Evolutionary conservation across 2,113 vertebrate species (phyloP).

Genomic region (Corythoichthys intestinalis): DNA sequence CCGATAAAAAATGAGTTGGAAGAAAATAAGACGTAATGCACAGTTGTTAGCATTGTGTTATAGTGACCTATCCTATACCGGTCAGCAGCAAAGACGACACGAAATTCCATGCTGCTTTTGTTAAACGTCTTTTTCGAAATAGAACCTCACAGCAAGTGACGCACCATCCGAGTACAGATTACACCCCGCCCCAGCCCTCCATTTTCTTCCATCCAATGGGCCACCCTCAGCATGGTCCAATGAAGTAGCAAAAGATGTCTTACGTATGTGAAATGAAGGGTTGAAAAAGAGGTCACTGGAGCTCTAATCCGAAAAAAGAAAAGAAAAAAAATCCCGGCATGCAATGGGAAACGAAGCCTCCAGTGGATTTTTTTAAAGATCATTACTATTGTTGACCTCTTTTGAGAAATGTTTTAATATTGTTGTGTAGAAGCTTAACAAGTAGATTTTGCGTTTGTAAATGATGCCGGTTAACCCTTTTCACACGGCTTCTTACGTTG

Average conservation of each 20-base stretch:
- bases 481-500: not conserved
- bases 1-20: too few species aligned
- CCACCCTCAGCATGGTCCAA: conserved; percentile 63
- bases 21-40: too few species aligned
- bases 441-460: not conserved
- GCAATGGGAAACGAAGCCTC: conserved; percentile 33
- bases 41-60: not conserved
- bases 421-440: not conserved
- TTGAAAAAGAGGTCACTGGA: conserved; percentile 75
- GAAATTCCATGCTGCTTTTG: not conserved
- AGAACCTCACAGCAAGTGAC: conserved; percentile 12
- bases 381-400: conserved; percentile 5
- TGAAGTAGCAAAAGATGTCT: conserved; percentile 45
- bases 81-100: not conserved
- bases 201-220: conserved; percentile 38
- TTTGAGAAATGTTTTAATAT: not conserved
- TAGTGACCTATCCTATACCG: not conserved
- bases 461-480: not conserved
- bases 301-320: conserved; percentile 49
- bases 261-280: conserved; percentile 66
- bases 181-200: conserved; percentile 4
- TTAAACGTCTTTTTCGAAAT: conserved; percentile 2
- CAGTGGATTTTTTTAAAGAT: conserved; percentile 36
- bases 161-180: not conserved
- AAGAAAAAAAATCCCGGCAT: conserved; percentile 47